phyloP scores from a whole-genome alignment of 2,888 invertebrate species.

The Onthophagus sagittarius region DNA sequence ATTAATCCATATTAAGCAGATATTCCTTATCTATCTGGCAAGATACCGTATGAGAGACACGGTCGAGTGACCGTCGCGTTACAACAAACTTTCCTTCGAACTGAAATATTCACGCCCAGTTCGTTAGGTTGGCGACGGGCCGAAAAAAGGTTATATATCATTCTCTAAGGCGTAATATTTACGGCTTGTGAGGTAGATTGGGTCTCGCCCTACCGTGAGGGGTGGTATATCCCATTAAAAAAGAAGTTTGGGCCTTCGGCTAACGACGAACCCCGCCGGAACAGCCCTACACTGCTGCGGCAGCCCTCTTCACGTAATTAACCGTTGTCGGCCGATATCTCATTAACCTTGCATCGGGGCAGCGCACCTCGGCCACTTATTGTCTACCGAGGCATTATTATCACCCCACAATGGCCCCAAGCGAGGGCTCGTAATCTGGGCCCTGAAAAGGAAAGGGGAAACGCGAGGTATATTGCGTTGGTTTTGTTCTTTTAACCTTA shows the following conservation, averaged over 20 bases:
- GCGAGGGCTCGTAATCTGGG: not conserved
- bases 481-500: not conserved
- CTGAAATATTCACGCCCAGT: not conserved
- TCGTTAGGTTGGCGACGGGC: not conserved
- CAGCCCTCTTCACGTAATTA: constrained; percentile 43
- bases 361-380: constrained; percentile 37
- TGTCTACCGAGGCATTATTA: constrained; percentile 29
- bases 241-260: not conserved
- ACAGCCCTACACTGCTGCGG: constrained; percentile 32
- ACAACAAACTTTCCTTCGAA: not conserved
- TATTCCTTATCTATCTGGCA: not conserved
- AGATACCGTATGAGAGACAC: not conserved
- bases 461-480: not conserved
- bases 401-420: not conserved
- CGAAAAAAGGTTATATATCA: not conserved
- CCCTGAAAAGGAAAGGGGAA: not conserved
- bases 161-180: not conserved
- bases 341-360: constrained; percentile 27
- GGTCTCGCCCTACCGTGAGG: not conserved
- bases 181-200: not conserved
- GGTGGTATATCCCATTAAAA: not conserved
- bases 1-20: not conserved
- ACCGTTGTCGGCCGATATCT: constrained; percentile 37
- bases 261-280: not conserved
- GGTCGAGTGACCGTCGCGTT: not conserved